Evolutionary conservation across 2,888 invertebrate genomes (phyloP).

Genomic region (Sthenelais limicola): DNA sequence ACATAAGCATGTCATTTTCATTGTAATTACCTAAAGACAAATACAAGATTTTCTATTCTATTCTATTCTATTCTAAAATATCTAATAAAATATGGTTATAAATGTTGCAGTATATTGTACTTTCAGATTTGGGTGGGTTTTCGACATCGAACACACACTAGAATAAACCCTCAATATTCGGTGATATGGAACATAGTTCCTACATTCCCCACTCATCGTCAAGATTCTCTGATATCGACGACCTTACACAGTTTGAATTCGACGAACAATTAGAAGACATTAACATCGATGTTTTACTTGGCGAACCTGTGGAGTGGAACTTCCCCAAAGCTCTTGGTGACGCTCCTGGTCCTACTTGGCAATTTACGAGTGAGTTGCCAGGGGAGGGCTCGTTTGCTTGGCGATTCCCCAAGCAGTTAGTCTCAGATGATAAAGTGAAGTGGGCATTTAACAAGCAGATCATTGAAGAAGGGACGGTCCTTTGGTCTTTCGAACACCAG

Average conservation of each 20-base stretch:
- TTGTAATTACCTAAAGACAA: no score
- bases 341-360: background rate
- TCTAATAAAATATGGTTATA: no score
- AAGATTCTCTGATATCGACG: background rate
- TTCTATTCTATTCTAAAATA: no score
- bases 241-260: constrained; percentile 20
- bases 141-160: no score
- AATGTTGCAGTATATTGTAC: no score
- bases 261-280: constrained; percentile 31
- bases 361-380: background rate
- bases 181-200: no score
- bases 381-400: background rate
- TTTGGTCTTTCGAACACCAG: constrained; percentile 4
- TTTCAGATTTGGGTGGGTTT: no score
- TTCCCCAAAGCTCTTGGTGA: constrained; percentile 7
- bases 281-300: constrained; percentile 24
- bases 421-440: background rate
- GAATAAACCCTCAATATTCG: no score
- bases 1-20: no score
- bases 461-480: background rate
- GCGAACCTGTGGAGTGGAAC: constrained; percentile 30
- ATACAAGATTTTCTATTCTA: no score
- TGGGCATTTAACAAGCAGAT: constrained; percentile 6
- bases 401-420: background rate
- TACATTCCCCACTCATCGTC: no score